Conservation (phyloP, 2,888 invertebrate genomes). For the Ectobius pallidus region DNA sequence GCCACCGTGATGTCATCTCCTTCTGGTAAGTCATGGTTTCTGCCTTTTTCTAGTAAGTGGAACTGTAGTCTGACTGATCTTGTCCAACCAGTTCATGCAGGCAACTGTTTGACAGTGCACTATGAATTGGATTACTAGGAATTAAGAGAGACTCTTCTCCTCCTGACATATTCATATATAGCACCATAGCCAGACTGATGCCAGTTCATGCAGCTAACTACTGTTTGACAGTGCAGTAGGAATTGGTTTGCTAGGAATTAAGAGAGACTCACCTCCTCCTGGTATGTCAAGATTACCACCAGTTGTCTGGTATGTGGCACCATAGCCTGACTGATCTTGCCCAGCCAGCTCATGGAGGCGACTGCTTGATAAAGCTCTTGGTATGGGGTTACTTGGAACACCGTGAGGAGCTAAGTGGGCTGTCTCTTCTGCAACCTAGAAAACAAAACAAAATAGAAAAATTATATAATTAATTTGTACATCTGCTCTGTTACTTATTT, state of each 20-base stretch:
- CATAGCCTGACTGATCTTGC: conserved; percentile 68
- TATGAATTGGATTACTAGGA: conserved; percentile 88
- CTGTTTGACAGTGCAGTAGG: conserved; percentile 84
- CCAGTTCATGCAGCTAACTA: conserved; percentile 78
- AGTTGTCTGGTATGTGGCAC: conserved; percentile 74
- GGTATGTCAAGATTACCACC: conserved; percentile 73
- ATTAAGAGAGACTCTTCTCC: no score
- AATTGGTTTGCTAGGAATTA: conserved; percentile 90
- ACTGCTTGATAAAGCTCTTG: conserved; percentile 81
- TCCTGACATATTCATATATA: no score
- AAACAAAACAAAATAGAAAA: no score
- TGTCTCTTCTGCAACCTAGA: conserved; percentile 71
- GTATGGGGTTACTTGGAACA: conserved; percentile 90
- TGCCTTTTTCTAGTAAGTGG: conserved; percentile 74
- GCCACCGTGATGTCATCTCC: no score
- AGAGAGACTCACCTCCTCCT: conserved; percentile 68
- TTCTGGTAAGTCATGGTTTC: conserved; percentile 69
- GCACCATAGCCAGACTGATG: conserved; percentile 70
- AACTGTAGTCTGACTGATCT: conserved; percentile 68
- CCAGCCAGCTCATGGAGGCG: conserved; percentile 79
- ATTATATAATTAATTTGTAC: no score
- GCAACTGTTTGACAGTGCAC: conserved; percentile 81
- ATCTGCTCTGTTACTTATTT: no score
- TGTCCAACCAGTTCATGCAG: conserved; percentile 78
- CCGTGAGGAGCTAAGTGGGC: conserved; percentile 93